Conservation (phyloP, 2,888 invertebrate genomes). For the Coenonympha arcania region DNA sequence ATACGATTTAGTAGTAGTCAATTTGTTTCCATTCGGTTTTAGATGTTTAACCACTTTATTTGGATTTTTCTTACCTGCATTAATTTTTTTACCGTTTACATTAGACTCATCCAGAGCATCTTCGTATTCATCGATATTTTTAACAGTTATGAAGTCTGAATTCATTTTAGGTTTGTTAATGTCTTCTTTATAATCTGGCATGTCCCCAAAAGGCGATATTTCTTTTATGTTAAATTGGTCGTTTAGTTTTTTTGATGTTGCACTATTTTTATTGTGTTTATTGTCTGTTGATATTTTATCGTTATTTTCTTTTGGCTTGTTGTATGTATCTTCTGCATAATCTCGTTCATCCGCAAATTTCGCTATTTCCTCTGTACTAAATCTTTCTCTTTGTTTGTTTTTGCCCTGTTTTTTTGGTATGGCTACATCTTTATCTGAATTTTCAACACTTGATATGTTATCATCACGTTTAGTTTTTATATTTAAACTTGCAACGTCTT, state of each 20-base stretch:
- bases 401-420: too few relatives aligned
- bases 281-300: background rate
- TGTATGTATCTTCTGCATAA: too few relatives aligned
- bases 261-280: background rate
- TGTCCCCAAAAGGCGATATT: conserved; percentile 7
- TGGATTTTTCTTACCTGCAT: background rate
- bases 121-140: conserved; percentile 12
- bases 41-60: background rate
- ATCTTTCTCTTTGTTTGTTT: too few relatives aligned
- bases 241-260: background rate
- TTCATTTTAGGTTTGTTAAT: conserved; percentile 9
- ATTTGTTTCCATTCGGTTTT: background rate
- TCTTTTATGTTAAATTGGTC: background rate
- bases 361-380: too few relatives aligned
- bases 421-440: too few relatives aligned
- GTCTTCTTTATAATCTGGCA: conserved; percentile 10
- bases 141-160: background rate
- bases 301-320: too few relatives aligned
- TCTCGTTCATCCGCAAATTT: too few relatives aligned
- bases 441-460: too few relatives aligned
- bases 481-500: background rate
- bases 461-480: background rate
- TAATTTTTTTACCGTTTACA: background rate
- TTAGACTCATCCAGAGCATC: background rate
- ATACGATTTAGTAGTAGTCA: background rate